Percentiles rank a stretch among this genome's conserved stretches.
These are phyloP conservation scores for Phalera bucephala DNA, from an alignment of 2,888 invertebrate species.

Conservation along the genomic window DNA sequence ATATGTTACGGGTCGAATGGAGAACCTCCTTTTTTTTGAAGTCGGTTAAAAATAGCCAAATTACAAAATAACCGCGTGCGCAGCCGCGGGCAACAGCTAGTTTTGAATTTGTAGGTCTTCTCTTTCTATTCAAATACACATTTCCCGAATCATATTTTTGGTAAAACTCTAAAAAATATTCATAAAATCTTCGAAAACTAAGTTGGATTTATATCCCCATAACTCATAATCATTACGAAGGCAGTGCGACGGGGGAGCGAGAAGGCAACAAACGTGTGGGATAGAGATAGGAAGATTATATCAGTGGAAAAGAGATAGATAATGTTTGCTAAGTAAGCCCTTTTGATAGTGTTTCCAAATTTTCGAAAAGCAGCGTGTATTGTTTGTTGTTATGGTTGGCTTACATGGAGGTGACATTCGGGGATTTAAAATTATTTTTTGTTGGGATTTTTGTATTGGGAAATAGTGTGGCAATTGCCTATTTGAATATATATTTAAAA, in stretches of 20 bases:
- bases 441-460: no score
- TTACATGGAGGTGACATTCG: conserved; percentile 49
- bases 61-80: no score
- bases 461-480: no score
- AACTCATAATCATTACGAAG: conserved; percentile 58
- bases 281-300: conserved; percentile 16
- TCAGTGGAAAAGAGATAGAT: conserved; percentile 43
- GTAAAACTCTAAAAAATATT: conserved; percentile 2
- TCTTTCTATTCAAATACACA: no score
- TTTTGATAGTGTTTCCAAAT: conserved; percentile 82
- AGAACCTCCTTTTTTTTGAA: no score
- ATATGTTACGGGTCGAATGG: no score
- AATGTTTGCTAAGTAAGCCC: conserved; percentile 68
- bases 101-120: no score
- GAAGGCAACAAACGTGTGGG: conserved; percentile 29
- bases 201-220: conserved; percentile 45
- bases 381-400: conserved; percentile 55
- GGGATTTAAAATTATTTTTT: no score
- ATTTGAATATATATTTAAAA: no score
- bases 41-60: no score
- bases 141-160: no score
- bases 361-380: conserved; percentile 75
- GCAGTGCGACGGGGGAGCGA: conserved; percentile 32
- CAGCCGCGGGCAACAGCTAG: no score
- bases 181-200: conserved; percentile 10